Evolutionary conservation across 2,113 vertebrate species (phyloP).

Genomic region (Hemichromis elongatus): DNA sequence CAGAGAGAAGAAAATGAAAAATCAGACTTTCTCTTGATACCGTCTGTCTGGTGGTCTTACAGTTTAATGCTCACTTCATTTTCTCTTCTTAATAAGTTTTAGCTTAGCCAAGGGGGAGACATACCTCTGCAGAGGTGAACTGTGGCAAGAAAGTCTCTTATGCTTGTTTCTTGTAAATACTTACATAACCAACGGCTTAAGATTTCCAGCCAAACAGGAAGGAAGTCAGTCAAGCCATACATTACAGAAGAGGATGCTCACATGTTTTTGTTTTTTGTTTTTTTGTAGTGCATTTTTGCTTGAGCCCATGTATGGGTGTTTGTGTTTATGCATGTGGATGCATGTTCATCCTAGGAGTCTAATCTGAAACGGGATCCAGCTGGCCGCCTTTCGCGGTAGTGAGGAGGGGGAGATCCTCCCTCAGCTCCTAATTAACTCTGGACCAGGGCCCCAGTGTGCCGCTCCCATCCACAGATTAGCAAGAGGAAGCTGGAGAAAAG

Average conservation of each 20-base stretch:
- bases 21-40: constrained; percentile 3
- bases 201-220: constrained; percentile 44
- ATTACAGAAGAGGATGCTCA: constrained; percentile 13
- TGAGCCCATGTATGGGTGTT: constrained; percentile 4
- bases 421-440: constrained; percentile 75
- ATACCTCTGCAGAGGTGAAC: constrained; percentile 48
- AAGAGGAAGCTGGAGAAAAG: constrained; percentile 21
- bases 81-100: constrained; percentile 37
- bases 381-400: constrained; percentile 32
- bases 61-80: constrained; percentile 37
- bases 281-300: not conserved
- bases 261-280: not conserved
- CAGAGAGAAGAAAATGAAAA: constrained; percentile 21
- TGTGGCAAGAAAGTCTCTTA: constrained; percentile 14
- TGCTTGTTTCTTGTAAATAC: constrained; percentile 11
- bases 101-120: constrained; percentile 32
- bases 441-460: constrained; percentile 33
- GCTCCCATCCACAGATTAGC: constrained; percentile 40
- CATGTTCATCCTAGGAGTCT: constrained; percentile 59
- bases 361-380: constrained; percentile 68
- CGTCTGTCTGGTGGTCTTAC: constrained; percentile 27
- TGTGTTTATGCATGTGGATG: constrained; percentile 51
- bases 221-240: constrained; percentile 20
- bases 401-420: constrained; percentile 40
- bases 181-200: constrained; percentile 21